Evolutionary conservation across 2,888 invertebrate species (phyloP).

Genomic region (Pyrrhia umbra): DNA sequence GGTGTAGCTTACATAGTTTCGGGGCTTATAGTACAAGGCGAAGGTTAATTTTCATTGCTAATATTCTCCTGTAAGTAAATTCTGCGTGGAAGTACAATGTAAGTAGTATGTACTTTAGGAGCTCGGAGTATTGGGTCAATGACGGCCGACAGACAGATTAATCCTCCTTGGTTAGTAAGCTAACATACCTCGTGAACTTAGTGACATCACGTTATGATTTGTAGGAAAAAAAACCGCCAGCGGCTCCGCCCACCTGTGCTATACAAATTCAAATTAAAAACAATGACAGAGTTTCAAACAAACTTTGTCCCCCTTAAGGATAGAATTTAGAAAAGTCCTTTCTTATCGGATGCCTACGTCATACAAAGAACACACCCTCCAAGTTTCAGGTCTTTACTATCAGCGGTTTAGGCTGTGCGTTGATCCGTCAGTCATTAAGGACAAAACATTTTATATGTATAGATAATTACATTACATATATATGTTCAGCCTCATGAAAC

Average conservation of each 20-base stretch:
- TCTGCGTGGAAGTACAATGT: slow-evolving; percentile 40
- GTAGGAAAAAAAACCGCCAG: no score
- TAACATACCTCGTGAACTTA: slow-evolving; percentile 33
- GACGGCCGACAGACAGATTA: slow-evolving; percentile 51
- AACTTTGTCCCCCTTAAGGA: no score
- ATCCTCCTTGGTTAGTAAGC: slow-evolving; percentile 38
- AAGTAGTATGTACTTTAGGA: slow-evolving; percentile 40
- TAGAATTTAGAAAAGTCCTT: no score
- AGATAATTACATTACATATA: slow-evolving; percentile 11
- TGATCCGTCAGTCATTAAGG: no score
- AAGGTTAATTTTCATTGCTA: slow-evolving; percentile 71
- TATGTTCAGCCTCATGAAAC: slow-evolving; percentile 39
- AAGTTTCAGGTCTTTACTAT: no score
- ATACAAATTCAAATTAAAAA: no score
- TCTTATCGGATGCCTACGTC: no score
- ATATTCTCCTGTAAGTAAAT: slow-evolving; percentile 61
- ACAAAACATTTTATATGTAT: no score
- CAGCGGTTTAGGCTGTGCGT: no score
- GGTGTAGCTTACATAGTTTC: slow-evolving; percentile 63
- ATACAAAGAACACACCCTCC: no score
- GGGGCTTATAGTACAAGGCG: slow-evolving; percentile 67
- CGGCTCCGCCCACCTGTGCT: no score
- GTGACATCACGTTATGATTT: slow-evolving; percentile 38
- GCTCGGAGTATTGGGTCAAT: slow-evolving; percentile 57
- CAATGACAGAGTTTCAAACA: no score